These are phyloP conservation scores for Dastarcus helophoroides DNA, from an alignment of 2,888 invertebrate species.

Conservation along the genomic window DNA sequence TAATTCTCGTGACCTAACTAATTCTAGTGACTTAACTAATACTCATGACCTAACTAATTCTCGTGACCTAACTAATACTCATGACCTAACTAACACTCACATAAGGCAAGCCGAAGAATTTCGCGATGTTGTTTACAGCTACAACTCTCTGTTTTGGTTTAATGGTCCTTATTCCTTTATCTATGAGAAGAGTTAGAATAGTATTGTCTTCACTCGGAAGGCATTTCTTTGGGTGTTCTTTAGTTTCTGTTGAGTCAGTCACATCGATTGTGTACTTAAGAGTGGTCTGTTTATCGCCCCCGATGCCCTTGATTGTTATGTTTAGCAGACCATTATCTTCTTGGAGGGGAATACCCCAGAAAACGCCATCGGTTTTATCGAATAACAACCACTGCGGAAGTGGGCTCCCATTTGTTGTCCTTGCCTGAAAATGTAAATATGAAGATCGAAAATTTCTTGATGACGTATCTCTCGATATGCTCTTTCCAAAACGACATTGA, in stretches of 20 bases:
- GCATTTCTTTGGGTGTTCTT: slow-evolving; percentile 22
- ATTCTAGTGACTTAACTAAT: too few species aligned
- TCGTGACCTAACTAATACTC: too few species aligned
- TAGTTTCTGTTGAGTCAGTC: slow-evolving; percentile 22
- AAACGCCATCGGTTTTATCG: slow-evolving; percentile 54
- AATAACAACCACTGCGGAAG: slow-evolving; percentile 61
- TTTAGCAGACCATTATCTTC: slow-evolving; percentile 57
- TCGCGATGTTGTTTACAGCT: slow-evolving; percentile 59
- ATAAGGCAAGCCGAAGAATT: slow-evolving; percentile 55
- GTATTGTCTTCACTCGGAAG: slow-evolving; percentile 30
- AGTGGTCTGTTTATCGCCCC: slow-evolving; percentile 33
- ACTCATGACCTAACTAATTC: too few species aligned
- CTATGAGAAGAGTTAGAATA: slow-evolving; percentile 55
- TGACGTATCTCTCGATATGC: too few species aligned
- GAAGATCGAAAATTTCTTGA: too few species aligned
- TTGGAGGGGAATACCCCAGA: slow-evolving; percentile 62
- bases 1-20: too few species aligned
- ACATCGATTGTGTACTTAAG: slow-evolving; percentile 58
- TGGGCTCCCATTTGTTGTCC: slow-evolving; percentile 30
- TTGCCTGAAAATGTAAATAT: too few species aligned
- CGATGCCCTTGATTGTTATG: slow-evolving; percentile 47
- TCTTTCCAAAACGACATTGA: too few species aligned
- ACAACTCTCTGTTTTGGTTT: slow-evolving; percentile 52
- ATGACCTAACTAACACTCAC: slow-evolving; percentile 38
- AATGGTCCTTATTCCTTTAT: slow-evolving; percentile 52